A percentile compares a stretch with the other conserved stretches of the same genome.
phyloP scores from a whole-genome alignment of 2,888 invertebrate species.

The Chalcis sispes region DNA sequence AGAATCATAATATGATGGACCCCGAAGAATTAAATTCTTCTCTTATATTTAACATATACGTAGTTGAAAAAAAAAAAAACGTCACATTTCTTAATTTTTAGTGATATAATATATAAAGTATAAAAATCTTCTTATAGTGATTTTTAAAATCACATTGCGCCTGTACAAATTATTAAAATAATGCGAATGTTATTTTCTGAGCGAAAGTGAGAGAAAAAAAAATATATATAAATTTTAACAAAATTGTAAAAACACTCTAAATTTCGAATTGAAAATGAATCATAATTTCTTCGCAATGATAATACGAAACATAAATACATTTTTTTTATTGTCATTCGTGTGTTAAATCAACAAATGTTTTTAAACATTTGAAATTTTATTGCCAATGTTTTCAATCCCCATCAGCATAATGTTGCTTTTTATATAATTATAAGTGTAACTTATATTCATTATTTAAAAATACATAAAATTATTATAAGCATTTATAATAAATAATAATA shows the following conservation, averaged over 20 bases:
- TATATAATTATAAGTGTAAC: too few relatives aligned
- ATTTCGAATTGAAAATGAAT: constrained; percentile 37
- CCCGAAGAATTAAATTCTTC: constrained; percentile 24
- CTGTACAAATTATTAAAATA: constrained; percentile 33
- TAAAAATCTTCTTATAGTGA: neutral
- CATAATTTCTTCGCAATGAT: neutral
- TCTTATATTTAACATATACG: constrained; percentile 1
- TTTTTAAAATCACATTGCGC: constrained; percentile 8
- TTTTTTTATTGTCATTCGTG: too few relatives aligned
- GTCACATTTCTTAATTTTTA: constrained; percentile 15
- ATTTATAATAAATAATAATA: too few relatives aligned
- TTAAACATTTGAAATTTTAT: too few relatives aligned
- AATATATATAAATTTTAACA: constrained; percentile 8
- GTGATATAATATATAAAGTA: constrained; percentile 23
- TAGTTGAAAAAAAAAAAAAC: neutral
- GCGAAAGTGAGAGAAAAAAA: constrained; percentile 20
- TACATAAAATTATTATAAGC: too few relatives aligned
- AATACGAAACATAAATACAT: neutral
- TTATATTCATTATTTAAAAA: neutral
- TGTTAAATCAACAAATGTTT: too few relatives aligned
- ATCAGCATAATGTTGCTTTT: too few relatives aligned
- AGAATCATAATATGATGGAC: constrained; percentile 28
- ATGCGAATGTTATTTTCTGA: constrained; percentile 41
- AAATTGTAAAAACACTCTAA: constrained; percentile 7
- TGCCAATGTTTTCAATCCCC: too few relatives aligned